Conservation (phyloP, 2,113 vertebrate species). For the Gallinago media region DNA sequence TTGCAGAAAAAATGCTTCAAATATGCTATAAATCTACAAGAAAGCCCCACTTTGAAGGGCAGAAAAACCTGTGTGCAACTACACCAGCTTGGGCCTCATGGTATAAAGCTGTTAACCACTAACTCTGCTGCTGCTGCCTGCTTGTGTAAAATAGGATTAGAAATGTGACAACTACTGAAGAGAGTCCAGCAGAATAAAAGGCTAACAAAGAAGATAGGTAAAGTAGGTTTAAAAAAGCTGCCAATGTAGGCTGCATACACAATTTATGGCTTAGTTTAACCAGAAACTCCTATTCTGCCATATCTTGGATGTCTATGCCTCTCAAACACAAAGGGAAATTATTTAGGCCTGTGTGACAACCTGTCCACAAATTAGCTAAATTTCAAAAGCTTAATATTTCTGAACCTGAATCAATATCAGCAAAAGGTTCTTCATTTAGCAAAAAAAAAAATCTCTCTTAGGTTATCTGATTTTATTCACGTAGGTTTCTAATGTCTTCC, state of each 20-base stretch:
- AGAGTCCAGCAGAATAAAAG: background rate
- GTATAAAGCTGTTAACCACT: background rate
- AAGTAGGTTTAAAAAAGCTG: background rate
- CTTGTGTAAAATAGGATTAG: background rate
- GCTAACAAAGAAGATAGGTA: background rate
- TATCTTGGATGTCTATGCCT: background rate
- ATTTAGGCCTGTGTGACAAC: background rate
- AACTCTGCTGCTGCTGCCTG: background rate
- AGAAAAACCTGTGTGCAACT: background rate
- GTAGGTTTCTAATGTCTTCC: background rate
- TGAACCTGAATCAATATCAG: background rate
- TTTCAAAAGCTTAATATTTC: background rate
- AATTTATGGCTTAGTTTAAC: background rate
- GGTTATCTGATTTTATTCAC: background rate
- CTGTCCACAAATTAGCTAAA: background rate
- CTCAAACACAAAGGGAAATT: background rate
- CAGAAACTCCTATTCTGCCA: background rate
- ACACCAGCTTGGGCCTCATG: background rate
- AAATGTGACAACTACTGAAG: constrained; percentile 13
- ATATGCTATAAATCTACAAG: background rate
- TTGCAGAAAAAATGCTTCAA: background rate
- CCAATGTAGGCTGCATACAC: background rate
- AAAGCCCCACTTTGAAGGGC: background rate
- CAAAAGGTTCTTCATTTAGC: background rate
- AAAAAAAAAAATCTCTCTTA: background rate